Evolutionary conservation across 2,888 invertebrate genomes (phyloP).

Genomic region (Neoscelio sp.): DNA sequence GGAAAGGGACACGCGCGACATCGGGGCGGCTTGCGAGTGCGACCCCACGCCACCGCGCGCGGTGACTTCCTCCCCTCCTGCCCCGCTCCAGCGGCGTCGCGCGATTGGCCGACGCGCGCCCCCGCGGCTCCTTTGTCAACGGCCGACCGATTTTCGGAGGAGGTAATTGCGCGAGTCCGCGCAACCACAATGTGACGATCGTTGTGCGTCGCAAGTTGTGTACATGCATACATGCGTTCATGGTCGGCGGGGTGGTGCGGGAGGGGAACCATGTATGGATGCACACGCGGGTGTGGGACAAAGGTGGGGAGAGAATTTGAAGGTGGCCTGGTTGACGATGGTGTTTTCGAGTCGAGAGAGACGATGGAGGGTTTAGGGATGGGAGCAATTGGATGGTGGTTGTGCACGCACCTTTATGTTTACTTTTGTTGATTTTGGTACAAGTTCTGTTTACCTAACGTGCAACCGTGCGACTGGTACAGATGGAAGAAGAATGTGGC

Average conservation of each 20-base stretch:
- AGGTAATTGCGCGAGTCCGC: slow-evolving; percentile 27
- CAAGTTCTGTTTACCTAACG: no score
- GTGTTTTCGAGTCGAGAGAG: no score
- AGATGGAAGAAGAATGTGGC: no score
- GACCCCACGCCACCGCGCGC: slow-evolving; percentile 27
- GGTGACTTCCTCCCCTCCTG: slow-evolving; percentile 34
- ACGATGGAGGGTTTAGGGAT: no score
- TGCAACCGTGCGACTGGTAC: neutral
- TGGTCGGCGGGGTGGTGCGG: neutral
- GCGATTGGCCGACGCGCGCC: slow-evolving; percentile 40
- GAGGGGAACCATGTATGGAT: neutral
- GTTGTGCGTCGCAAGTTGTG: neutral
- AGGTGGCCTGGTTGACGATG: slow-evolving; percentile 16
- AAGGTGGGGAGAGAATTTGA: slow-evolving; percentile 21
- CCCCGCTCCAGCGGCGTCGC: slow-evolving; percentile 5
- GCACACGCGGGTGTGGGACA: slow-evolving; percentile 4
- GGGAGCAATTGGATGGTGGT: neutral
- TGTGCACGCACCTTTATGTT: slow-evolving; percentile 12
- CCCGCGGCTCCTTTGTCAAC: slow-evolving; percentile 50
- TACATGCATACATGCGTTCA: slow-evolving; percentile 9
- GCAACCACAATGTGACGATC: slow-evolving; percentile 13
- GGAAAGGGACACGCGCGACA: slow-evolving; percentile 32
- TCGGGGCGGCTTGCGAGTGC: slow-evolving; percentile 22
- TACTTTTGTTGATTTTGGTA: slow-evolving; percentile 4
- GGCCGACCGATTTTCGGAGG: slow-evolving; percentile 30